Evolutionary conservation across 2,797 vertebrate species (phyloP).

Genomic region (Trachops cirrhosus): DNA sequence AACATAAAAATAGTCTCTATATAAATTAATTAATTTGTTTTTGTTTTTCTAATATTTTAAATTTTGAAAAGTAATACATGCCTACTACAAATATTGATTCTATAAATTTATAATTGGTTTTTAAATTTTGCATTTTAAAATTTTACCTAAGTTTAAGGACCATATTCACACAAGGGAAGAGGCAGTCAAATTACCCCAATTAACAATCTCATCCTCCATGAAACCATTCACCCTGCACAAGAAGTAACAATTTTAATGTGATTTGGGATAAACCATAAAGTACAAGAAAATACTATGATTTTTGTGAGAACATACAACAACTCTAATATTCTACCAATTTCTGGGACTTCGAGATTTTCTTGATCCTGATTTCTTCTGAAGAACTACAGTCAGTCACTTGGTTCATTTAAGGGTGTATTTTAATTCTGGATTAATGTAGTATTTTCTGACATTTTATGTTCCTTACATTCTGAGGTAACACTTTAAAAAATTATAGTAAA

Average conservation of each 20-base stretch:
- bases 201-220: not conserved
- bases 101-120: not conserved
- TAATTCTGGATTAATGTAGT: not conserved
- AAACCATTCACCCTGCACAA: not conserved
- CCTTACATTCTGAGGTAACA: not conserved
- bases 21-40: not conserved
- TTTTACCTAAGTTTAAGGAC: not conserved
- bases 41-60: not conserved
- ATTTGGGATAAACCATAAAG: not conserved
- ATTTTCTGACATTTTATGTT: not conserved
- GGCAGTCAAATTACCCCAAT: not conserved
- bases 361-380: not conserved
- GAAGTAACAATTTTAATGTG: not conserved
- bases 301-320: not conserved
- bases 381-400: not conserved
- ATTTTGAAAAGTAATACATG: not conserved
- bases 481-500: not conserved
- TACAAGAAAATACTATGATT: not conserved
- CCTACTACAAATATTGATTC: not conserved
- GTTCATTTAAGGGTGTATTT: not conserved
- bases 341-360: not conserved
- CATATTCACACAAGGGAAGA: not conserved
- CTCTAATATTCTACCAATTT: not conserved
- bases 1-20: not conserved
- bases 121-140: not conserved